Evolutionary conservation across 1,140 invertebrate species (phyloP).

Genomic region (Pseudomyrmex pallidus): DNA sequence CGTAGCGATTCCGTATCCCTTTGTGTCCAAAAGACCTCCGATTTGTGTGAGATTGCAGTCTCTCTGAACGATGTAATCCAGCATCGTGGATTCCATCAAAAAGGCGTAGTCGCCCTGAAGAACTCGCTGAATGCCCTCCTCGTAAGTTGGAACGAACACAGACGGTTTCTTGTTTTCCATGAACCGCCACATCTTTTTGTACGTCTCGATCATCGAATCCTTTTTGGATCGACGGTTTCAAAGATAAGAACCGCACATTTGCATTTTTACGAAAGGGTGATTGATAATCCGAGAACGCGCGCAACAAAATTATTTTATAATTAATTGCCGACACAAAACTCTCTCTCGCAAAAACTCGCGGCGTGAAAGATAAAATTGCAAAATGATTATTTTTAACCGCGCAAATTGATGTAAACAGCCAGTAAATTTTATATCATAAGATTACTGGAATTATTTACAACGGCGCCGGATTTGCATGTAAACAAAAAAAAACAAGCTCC

Average conservation of each 20-base stretch:
- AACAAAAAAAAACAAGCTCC: background rate
- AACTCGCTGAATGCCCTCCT: constrained; percentile 92
- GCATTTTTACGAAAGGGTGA: background rate
- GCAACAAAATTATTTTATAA: background rate
- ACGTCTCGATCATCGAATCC: constrained; percentile 93
- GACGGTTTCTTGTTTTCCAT: constrained; percentile 91
- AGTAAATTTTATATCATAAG: constrained; percentile 4
- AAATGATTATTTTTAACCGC: constrained; percentile 24
- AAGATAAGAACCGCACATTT: background rate
- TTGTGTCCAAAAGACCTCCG: constrained; percentile 94
- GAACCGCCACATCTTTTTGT: constrained; percentile 95
- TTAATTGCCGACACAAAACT: background rate
- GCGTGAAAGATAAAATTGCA: constrained; percentile 28
- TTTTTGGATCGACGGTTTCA: constrained; percentile 67
- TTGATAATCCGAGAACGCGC: too few relatives aligned
- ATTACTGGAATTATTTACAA: background rate
- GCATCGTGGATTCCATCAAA: constrained; percentile 97
- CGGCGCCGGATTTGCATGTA: background rate
- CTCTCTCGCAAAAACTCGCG: background rate
- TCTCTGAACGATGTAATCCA: constrained; percentile 95
- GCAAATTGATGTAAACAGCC: background rate
- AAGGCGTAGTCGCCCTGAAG: constrained; percentile 94
- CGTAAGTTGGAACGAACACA: constrained; percentile 90
- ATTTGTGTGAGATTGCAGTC: constrained; percentile 98
- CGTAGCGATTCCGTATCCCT: constrained; percentile 90